Evolutionary conservation across 37 sponge, comb jelly and placozoan genomes (phyloP).

Genomic region (Spongilla lacustris): DNA sequence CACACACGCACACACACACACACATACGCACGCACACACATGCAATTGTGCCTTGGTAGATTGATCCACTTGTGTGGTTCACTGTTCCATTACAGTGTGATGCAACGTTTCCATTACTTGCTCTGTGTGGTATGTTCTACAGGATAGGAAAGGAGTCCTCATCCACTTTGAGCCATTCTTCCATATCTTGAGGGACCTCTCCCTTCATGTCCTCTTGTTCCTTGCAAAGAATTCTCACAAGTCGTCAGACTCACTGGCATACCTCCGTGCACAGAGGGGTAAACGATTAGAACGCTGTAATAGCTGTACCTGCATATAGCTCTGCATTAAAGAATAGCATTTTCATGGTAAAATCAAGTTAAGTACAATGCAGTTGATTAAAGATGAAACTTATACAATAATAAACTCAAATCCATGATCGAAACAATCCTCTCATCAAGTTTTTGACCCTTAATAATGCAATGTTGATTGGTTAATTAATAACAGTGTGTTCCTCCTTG

Average conservation of each 20-base stretch:
- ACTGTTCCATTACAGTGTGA: too few species aligned
- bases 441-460: too few species aligned
- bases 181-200: conserved; percentile 26
- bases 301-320: too few species aligned
- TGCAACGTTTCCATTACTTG: not conserved
- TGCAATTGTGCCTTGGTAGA: not conserved
- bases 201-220: not conserved
- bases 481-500: too few species aligned
- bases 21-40: not conserved
- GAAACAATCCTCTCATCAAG: too few species aligned
- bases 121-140: not conserved
- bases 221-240: not conserved
- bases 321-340: not conserved
- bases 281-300: not conserved
- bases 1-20: too few species aligned
- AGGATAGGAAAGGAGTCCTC: not conserved
- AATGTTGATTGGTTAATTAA: too few species aligned
- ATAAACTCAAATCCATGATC: too few species aligned
- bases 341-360: too few species aligned
- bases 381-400: too few species aligned
- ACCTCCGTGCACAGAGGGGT: conserved; percentile 20
- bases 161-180: conserved; percentile 22
- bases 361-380: too few species aligned
- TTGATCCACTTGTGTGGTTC: too few species aligned
- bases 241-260: conserved; percentile 17